Base-by-base conservation (phyloP, 1,140 invertebrate genomes). In the Orius insidiosus region DNA sequence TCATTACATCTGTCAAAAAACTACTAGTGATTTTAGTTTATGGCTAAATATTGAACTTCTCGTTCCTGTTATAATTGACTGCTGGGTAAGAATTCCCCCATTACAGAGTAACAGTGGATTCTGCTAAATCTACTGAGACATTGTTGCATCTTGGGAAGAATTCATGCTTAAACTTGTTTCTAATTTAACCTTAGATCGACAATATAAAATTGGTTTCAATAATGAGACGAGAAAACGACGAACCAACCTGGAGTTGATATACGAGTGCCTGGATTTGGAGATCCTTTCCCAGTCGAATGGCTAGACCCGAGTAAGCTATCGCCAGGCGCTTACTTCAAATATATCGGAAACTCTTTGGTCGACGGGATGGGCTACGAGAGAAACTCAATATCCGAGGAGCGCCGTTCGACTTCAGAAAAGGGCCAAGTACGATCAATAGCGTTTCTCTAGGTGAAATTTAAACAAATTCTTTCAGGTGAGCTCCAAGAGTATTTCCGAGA, bases 401-500 rank as follows among this genome's bases (percentile, higher is more conserved):
- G 38, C 94, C 95, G 2, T 98, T 92, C 66, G 95, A 98, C 66
- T 99, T 98, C 62, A 72, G 95, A 54, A 89, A 80, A 74, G 89
- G 82, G 51, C 92, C 93, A 60, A 93, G 92, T 96, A 74, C 76
- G 80, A 74, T 24, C 38, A 11, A 36, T 36, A 36, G 14, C 35
- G n/a, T 36, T 36, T 36, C n/a, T n/a, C 14, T 10, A 11, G 14
- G 14, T 4, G 14, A 15, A 36, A n/a, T n/a, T 11, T 36, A 11
- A 11, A 36, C 14, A 11, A 36, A 2, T 1, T 49, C 41, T 71
- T 75, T 42, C 63, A 96, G 92, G 87, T 75, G 95, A 98, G 66
- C 63, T 63, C 31, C 76, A 84, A n/a, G n/a, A n/a, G 38, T 97
- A 78, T 64, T 92, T 93, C 59, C 60, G 63, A 0, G 75, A 84